phyloP scores from a whole-genome alignment of 2,888 invertebrate species.

The Ormyrus thymus region DNA sequence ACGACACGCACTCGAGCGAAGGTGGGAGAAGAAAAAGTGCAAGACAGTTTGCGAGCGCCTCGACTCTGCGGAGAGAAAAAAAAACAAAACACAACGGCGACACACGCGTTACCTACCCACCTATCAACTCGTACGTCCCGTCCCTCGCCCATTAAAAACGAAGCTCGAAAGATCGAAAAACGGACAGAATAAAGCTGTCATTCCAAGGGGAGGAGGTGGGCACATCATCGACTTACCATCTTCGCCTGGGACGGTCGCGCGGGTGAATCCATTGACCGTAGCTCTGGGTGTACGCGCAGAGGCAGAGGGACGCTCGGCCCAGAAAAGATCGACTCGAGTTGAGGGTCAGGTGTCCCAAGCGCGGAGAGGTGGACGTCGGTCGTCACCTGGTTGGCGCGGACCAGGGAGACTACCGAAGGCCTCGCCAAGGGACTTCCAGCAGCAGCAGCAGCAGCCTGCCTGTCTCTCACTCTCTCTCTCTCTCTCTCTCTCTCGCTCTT shows the following conservation, averaged over 20 bases:
- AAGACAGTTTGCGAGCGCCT: not conserved
- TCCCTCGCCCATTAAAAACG: not conserved
- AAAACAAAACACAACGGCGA: constrained; percentile 43
- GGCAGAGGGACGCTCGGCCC: constrained; percentile 14
- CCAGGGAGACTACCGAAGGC: constrained; percentile 66
- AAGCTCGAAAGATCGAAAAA: not conserved
- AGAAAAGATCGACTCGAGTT: too few species aligned
- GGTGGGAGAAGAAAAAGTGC: not conserved
- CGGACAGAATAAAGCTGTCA: not conserved
- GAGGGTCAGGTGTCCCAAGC: not conserved
- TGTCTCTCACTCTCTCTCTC: not conserved
- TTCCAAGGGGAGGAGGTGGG: not conserved
- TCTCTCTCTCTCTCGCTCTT: not conserved
- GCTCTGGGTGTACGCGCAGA: not conserved
- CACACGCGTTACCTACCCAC: not conserved
- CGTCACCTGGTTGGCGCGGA: constrained; percentile 65
- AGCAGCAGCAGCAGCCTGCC: constrained; percentile 59
- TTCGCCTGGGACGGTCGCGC: constrained; percentile 64
- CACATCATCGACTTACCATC: constrained; percentile 65
- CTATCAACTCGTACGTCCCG: not conserved
- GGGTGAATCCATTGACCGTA: constrained; percentile 60
- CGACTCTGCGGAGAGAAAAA: not conserved
- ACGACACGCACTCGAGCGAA: not conserved
- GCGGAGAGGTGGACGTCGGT: constrained; percentile 56
- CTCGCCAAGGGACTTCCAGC: constrained; percentile 65